A percentile compares a stretch with the other conserved stretches of the same genome.
phyloP scores from a whole-genome alignment of 2,888 invertebrate genomes.

The Acanthosoma haemorrhoidale region DNA sequence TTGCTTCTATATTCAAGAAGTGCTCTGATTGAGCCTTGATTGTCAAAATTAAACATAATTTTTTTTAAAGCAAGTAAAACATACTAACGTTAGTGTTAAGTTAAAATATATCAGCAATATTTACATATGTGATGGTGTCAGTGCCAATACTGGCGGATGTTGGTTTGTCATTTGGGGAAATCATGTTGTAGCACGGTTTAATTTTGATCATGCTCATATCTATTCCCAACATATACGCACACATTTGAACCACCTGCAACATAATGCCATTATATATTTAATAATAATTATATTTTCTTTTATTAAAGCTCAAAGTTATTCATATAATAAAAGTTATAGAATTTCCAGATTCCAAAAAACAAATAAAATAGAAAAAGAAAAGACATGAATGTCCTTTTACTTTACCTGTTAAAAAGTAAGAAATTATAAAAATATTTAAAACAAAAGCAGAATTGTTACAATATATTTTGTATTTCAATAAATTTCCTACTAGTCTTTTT shows the following conservation, averaged over 20 bases:
- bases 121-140: constrained; percentile 43
- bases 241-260: constrained; percentile 47
- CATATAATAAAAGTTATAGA: too few relatives aligned
- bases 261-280: too few relatives aligned
- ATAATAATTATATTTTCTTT: too few relatives aligned
- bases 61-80: neutral
- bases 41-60: neutral
- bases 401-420: too few relatives aligned
- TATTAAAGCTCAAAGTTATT: too few relatives aligned
- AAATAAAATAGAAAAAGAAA: too few relatives aligned
- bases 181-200: constrained; percentile 46
- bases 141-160: constrained; percentile 47
- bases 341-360: too few relatives aligned
- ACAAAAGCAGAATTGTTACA: too few relatives aligned
- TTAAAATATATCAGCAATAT: neutral
- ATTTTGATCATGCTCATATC: constrained; percentile 48
- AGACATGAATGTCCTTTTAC: too few relatives aligned
- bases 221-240: constrained; percentile 49
- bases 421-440: too few relatives aligned
- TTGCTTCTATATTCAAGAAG: neutral
- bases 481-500: too few relatives aligned
- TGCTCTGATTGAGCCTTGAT: neutral
- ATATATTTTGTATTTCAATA: too few relatives aligned
- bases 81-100: neutral
- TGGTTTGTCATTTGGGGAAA: constrained; percentile 46